These are phyloP conservation scores for Fistularia tabacaria DNA, from an alignment of 2,797 vertebrate species.

Conservation along the genomic window DNA sequence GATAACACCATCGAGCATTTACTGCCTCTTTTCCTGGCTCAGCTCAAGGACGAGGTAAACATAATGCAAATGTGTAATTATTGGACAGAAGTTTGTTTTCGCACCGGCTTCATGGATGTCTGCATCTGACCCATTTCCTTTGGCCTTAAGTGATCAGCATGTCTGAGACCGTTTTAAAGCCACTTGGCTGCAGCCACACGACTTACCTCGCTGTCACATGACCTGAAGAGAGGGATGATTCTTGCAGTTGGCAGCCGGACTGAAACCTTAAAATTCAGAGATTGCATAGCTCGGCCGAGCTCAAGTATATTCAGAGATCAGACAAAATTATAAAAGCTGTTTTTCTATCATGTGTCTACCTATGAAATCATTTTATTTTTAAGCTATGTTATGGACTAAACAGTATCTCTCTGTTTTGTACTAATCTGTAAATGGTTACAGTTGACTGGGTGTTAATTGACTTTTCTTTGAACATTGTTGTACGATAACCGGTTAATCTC, in stretches of 20 bases:
- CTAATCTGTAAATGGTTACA: no score
- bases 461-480: not conserved
- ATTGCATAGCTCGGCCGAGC: conserved; percentile 13
- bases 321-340: no score
- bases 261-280: conserved; percentile 30
- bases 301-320: conserved; percentile 7
- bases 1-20: conserved; percentile 87
- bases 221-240: conserved; percentile 30
- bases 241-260: conserved; percentile 24
- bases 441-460: not conserved
- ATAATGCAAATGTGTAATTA: conserved; percentile 19
- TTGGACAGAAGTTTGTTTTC: not conserved
- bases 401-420: no score
- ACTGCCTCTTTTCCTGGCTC: conserved; percentile 84
- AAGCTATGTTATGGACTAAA: no score
- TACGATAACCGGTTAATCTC: not conserved
- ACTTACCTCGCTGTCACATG: conserved; percentile 37
- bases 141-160: conserved; percentile 6
- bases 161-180: conserved; percentile 19
- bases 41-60: conserved; percentile 86
- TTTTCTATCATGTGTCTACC: no score
- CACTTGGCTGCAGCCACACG: conserved; percentile 7
- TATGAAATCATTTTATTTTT: no score
- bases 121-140: conserved; percentile 1
- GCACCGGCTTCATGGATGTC: conserved; percentile 2